Evolutionary conservation across 92 coral and sea anemone genomes (phyloP), one percentile per base, ranked within the genome.

Genomic region (Porites cylindrica): DNA sequence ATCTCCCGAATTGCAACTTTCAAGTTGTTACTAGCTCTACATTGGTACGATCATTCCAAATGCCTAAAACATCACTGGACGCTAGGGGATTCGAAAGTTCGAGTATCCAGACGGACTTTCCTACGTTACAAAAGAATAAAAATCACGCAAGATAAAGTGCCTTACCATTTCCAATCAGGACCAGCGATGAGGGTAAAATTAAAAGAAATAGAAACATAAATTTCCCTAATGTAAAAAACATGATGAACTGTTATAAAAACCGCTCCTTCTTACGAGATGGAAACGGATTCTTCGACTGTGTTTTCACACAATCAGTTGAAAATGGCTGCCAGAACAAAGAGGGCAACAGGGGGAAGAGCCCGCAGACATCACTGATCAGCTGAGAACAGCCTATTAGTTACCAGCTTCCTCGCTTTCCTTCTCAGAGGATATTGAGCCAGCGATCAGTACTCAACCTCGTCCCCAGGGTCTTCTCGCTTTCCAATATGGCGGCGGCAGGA

Each of bases 11-110:
- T 62, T n/a, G 88, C 73, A 32, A 80, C 82, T 76, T 79, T 76
- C 86, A 66, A 64, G 80, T 79, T 88, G 93, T 63, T 86, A 47
- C 60, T 88, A 89, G 77, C 82, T 89, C 71, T 71, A 50, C 81
- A 64, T 94, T 60, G 91, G 94, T 82, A 79, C 77, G 75, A 81
- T 97, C 99, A 97, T 95, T 94, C 99, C 99, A 97, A 97, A 97
- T 97, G 99, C 99, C 99, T 97, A 89, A 85, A 85, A 88, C 99
- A 95, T 97, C 99, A 97, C 82, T 79, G 98, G 99, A 95, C 96
- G 77, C 74, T 66, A 82, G 86, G 63, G 64, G 69, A 77, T 72
- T 77, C 72, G 19, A 63, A 60, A 66, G 72, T 81, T 26, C 6
- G 66, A 59, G 83, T 19, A 79, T 81, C 56, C 68, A 82, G 66